Evolutionary conservation across 2,797 vertebrate species (phyloP), one percentile per base, ranked within the genome.

Genomic region (Tragopan temminckii): DNA sequence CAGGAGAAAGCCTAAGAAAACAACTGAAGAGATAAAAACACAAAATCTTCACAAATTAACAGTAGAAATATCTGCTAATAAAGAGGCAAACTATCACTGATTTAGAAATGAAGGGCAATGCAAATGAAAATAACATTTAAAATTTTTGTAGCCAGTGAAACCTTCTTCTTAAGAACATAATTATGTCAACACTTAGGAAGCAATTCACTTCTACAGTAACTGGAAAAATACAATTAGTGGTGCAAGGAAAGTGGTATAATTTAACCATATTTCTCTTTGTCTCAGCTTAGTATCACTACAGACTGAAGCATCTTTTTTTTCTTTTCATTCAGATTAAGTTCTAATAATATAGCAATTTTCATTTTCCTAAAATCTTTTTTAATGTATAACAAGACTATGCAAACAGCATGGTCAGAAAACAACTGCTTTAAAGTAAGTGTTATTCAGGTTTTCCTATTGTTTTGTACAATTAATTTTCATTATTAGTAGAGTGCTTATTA

Each of bases 121-220:
- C 63, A 84, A 94, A 94, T 27, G 21, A 67, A 93, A 93, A 76
- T 9, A 62, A 67, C 53, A 63, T 84, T 90, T 86, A 59, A 89
- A 90, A 94, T 53, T 72, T 75, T 80, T 57, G 58, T 87, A 92
- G 66, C 63, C 80, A 46, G 27, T 35, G 84, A 96, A 95, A 90
- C 24, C 62, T 79, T 33, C 79, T 87, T 87, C 90, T 78, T 86
- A 90, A 83, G 48, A 85, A 43, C 45, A 80, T 58, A 90, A 77
- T 80, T 91, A 93, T n/a, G 53, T 64, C 68, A 90, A 80, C 45
- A 52, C 40, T 90, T 77, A 74, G 62, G 66, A 88, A 88, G 61
- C 57, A 93, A 96, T 69, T 48, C 66, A 86, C 66, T 94, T 88
- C 87, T 66, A 80, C 69, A 36, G 92, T 72, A 96, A 94, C 76